Conservation (phyloP, 2,888 invertebrate species). For the Pseudococcus viburni region DNA sequence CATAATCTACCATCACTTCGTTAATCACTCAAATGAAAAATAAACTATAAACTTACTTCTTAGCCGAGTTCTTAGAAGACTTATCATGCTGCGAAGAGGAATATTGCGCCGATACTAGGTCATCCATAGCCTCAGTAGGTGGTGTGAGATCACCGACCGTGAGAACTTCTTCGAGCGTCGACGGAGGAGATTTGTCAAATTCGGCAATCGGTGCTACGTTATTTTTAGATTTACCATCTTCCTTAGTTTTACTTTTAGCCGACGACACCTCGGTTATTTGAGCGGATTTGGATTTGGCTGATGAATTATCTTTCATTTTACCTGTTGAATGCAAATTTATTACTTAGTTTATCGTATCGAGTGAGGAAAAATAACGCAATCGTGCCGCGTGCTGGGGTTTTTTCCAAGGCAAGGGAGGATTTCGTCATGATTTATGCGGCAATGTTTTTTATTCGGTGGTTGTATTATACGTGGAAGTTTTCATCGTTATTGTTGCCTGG, state of each 20-base stretch:
- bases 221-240: conserved; percentile 41
- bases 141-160: conserved; percentile 50
- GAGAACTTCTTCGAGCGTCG: conserved; percentile 59
- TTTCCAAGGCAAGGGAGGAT: background rate
- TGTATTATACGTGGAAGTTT: background rate
- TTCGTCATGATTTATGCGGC: background rate
- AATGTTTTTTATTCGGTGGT: background rate
- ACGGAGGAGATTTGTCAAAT: conserved; percentile 76
- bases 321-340: conserved; percentile 39
- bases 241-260: conserved; percentile 35
- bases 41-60: conserved; percentile 44
- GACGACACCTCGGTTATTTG: conserved; percentile 41
- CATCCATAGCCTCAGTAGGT: conserved; percentile 60
- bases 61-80: background rate
- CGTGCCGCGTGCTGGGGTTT: background rate
- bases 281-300: conserved; percentile 37
- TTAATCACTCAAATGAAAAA: background rate
- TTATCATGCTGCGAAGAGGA: conserved; percentile 41
- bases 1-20: no score
- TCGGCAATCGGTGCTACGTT: conserved; percentile 78
- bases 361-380: background rate
- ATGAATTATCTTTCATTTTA: conserved; percentile 53
- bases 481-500: background rate
- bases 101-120: conserved; percentile 37
- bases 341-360: background rate